phyloP scores from a whole-genome alignment of 2,888 invertebrate species.

The Caenorhabditis macrosperma region DNA sequence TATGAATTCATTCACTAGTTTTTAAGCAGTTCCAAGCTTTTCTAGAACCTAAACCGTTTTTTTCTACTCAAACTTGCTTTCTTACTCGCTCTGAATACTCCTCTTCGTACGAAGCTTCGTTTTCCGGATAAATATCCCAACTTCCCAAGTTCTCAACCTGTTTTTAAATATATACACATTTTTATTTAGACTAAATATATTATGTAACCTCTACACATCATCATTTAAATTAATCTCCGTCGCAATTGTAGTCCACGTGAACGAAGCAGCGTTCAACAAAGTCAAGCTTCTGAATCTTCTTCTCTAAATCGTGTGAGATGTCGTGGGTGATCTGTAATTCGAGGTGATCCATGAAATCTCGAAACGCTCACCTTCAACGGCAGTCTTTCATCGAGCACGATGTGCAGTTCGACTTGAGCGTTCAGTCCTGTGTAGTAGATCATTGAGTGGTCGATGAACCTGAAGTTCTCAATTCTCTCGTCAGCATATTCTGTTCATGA shows the following conservation, averaged over 20 bases:
- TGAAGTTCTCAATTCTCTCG: conserved; percentile 14
- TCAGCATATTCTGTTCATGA: background rate
- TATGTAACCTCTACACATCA: background rate
- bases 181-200: too few species aligned
- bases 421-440: conserved; percentile 82
- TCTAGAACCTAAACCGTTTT: too few species aligned
- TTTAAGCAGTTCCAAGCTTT: too few species aligned
- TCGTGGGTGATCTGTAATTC: conserved; percentile 80
- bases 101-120: too few species aligned
- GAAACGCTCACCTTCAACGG: conserved; percentile 75
- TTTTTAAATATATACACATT: too few species aligned
- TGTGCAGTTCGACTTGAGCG: conserved; percentile 79
- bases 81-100: too few species aligned
- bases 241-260: conserved; percentile 76
- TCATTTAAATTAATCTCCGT: conserved; percentile 70
- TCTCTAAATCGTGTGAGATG: conserved; percentile 80
- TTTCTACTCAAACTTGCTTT: too few species aligned
- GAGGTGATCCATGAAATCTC: background rate
- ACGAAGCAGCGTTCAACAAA: conserved; percentile 76
- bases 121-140: too few species aligned
- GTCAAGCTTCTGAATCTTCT: conserved; percentile 80
- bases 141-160: too few species aligned
- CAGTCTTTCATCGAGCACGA: conserved; percentile 81
- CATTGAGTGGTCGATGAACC: conserved; percentile 81
- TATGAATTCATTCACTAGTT: too few species aligned